Percentiles rank a stretch among this genome's conserved stretches.
phyloP scores from a whole-genome alignment of 2,888 invertebrate genomes.

The Rhopalosiphum nymphaeae region DNA sequence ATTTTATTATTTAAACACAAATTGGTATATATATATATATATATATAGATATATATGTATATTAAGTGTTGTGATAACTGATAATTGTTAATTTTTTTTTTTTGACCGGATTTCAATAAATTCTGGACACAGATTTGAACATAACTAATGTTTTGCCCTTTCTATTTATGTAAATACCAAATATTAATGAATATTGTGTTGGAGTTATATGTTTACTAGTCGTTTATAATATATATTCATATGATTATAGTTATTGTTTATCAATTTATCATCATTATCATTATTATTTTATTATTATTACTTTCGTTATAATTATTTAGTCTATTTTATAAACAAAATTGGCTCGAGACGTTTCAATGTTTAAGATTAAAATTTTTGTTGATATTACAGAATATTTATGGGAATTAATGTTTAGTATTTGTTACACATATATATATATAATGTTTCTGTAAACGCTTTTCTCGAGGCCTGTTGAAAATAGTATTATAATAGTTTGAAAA shows the following conservation, averaged over 20 bases:
- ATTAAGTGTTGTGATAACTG: constrained; percentile 58
- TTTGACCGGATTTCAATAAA: background rate
- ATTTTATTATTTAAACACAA: constrained; percentile 32
- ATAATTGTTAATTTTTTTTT: constrained; percentile 58
- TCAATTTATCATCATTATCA: constrained; percentile 35
- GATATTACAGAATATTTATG: constrained; percentile 44
- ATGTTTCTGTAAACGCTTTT: background rate
- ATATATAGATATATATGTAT: constrained; percentile 11
- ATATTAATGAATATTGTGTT: constrained; percentile 37
- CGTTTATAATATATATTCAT: constrained; percentile 45
- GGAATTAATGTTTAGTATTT: constrained; percentile 7
- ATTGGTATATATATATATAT: constrained; percentile 23
- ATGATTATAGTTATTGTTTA: constrained; percentile 27
- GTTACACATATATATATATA: constrained; percentile 2
- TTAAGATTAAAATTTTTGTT: constrained; percentile 33
- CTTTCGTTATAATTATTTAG: constrained; percentile 28
- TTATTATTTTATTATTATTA: constrained; percentile 38
- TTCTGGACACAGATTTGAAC: constrained; percentile 1
- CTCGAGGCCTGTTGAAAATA: background rate
- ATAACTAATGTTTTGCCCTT: constrained; percentile 5
- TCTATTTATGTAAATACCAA: constrained; percentile 48
- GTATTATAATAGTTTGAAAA: constrained; percentile 20
- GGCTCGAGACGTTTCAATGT: background rate
- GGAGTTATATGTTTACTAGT: constrained; percentile 54
- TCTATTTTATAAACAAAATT: constrained; percentile 34